Conservation (phyloP, 2,888 invertebrate species). For the Drosophila pegasa region DNA sequence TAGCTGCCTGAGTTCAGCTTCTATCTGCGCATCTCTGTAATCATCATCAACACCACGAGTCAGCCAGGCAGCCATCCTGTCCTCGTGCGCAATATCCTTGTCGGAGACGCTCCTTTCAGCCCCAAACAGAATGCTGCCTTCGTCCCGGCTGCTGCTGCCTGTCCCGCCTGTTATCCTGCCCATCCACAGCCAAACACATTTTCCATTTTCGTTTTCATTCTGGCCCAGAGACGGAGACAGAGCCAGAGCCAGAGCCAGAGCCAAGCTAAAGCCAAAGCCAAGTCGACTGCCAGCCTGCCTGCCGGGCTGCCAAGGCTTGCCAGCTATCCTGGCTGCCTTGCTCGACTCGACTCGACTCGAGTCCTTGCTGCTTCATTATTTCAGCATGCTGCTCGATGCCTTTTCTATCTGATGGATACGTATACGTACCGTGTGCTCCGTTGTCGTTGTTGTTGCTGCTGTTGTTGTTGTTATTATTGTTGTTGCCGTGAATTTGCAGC, state of each 20-base stretch:
- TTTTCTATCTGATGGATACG: constrained; percentile 81
- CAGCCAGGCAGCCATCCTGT: constrained; percentile 73
- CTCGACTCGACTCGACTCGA: constrained; percentile 46
- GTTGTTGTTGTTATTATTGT: constrained; percentile 40
- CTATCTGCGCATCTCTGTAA: constrained; percentile 80
- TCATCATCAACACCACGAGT: constrained; percentile 78
- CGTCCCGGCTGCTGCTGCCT: not conserved
- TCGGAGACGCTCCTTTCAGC: constrained; percentile 51
- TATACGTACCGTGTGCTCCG: constrained; percentile 75
- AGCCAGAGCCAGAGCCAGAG: constrained; percentile 31
- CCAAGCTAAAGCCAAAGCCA: constrained; percentile 40
- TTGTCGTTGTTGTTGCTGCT: constrained; percentile 27
- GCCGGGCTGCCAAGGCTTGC: constrained; percentile 37
- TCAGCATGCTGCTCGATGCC: constrained; percentile 81
- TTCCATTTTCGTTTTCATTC: constrained; percentile 79
- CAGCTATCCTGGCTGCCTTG: constrained; percentile 35
- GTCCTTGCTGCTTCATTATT: constrained; percentile 82
- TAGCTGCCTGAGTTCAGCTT: constrained; percentile 55
- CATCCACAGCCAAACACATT: constrained; percentile 60
- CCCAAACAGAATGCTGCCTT: constrained; percentile 26
- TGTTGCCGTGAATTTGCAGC: constrained; percentile 79
- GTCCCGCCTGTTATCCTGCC: constrained; percentile 5
- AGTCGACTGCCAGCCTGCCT: constrained; percentile 33
- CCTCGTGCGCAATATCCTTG: constrained; percentile 80
- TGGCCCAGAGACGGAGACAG: constrained; percentile 59